Conservation (phyloP, 1,140 invertebrate genomes). For the Copidosoma floridanum region DNA sequence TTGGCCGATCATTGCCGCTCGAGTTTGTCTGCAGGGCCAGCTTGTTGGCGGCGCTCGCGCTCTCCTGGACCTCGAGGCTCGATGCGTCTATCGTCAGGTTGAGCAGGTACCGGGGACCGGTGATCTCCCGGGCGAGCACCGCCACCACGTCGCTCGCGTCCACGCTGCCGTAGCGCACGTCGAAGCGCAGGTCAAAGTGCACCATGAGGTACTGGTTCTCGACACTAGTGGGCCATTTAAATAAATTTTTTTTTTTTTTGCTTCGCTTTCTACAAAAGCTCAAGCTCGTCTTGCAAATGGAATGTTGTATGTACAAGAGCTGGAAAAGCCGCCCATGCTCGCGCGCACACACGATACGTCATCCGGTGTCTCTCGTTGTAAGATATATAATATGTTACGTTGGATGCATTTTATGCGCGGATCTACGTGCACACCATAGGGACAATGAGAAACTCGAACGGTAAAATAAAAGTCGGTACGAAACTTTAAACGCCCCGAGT, state of each 20-base stretch:
- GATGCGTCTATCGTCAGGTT: constrained; percentile 66
- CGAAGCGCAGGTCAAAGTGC: constrained; percentile 71
- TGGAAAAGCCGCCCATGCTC: too few relatives aligned
- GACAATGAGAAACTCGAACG: too few relatives aligned
- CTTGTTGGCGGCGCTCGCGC: constrained; percentile 58
- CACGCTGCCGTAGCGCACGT: constrained; percentile 60
- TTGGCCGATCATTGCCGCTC: constrained; percentile 48
- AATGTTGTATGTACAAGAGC: too few relatives aligned
- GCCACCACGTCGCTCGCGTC: constrained; percentile 57
- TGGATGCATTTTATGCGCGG: too few relatives aligned
- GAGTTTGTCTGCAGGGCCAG: constrained; percentile 58
- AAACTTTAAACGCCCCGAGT: too few relatives aligned
- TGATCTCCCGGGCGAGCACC: constrained; percentile 60
- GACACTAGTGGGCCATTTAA: constrained; percentile 17
- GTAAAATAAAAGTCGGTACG: too few relatives aligned
- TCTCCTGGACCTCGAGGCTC: constrained; percentile 68
- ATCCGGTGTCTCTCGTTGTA: too few relatives aligned
- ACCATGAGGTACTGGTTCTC: constrained; percentile 68
- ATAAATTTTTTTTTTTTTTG: not conserved
- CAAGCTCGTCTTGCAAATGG: too few relatives aligned
- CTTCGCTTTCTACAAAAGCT: too few relatives aligned
- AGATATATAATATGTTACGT: too few relatives aligned
- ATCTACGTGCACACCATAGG: too few relatives aligned
- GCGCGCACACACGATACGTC: too few relatives aligned
- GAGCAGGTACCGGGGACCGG: constrained; percentile 58